Conservation (phyloP, 2,888 invertebrate genomes). For the Drosophila kuntzei region DNA sequence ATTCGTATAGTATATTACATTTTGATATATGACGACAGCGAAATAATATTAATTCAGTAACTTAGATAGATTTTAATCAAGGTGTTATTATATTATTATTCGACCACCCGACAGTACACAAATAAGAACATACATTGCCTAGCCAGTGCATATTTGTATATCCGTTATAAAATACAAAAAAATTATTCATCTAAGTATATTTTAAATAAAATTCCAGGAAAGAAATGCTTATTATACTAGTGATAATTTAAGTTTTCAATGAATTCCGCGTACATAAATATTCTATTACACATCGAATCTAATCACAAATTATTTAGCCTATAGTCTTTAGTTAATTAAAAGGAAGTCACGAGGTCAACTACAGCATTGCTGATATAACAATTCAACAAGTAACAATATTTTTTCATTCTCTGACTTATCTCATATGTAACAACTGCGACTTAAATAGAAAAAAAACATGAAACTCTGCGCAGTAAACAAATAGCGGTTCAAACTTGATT, state of each 20-base stretch:
- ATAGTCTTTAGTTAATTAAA: neutral
- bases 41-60: no score
- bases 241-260: neutral
- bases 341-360: constrained; percentile 35
- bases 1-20: no score
- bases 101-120: no score
- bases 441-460: constrained; percentile 1
- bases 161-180: no score
- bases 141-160: no score
- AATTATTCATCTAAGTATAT: no score
- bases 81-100: no score
- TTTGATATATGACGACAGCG: no score
- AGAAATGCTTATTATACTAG: neutral
- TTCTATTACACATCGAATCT: constrained; percentile 1
- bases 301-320: neutral
- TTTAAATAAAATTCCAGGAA: neutral
- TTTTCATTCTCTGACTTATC: constrained; percentile 27
- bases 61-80: neutral
- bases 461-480: constrained; percentile 7
- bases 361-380: constrained; percentile 16
- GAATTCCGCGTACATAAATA: neutral
- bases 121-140: neutral
- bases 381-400: constrained; percentile 4
- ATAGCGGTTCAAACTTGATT: constrained; percentile 55
- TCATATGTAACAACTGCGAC: constrained; percentile 36